Conservation (phyloP, 1,140 invertebrate genomes). For the Dysdera silvatica region DNA sequence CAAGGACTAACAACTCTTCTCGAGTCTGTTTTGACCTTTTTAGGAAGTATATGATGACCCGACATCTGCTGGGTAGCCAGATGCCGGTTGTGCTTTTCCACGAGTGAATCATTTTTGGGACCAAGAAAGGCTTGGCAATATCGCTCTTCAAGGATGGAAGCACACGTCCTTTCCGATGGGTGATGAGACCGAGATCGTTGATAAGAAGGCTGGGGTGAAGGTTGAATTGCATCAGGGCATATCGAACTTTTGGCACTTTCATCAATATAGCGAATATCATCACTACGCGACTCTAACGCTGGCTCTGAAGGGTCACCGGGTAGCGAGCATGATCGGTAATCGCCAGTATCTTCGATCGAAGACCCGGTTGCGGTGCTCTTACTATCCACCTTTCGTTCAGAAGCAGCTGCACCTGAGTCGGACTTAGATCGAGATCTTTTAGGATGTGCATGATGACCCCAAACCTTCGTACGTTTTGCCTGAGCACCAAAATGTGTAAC, state of each 20-base stretch:
- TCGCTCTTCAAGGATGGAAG: constrained; percentile 24
- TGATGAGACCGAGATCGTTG: constrained; percentile 11
- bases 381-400: constrained; percentile 1
- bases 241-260: constrained; percentile 30
- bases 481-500: constrained; percentile 22
- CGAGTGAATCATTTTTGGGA: constrained; percentile 25
- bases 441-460: background rate
- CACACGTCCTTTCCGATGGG: constrained; percentile 12
- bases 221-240: background rate
- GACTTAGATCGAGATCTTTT: constrained; percentile 6
- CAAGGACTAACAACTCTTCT: constrained; percentile 23
- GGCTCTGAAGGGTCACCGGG: constrained; percentile 2
- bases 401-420: background rate
- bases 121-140: constrained; percentile 26
- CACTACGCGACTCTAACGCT: constrained; percentile 6
- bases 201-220: background rate
- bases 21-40: constrained; percentile 18
- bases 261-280: constrained; percentile 31
- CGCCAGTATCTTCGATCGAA: background rate
- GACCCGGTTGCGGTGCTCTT: background rate
- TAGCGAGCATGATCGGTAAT: background rate
- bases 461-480: constrained; percentile 9
- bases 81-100: constrained; percentile 16
- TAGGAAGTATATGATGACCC: constrained; percentile 16
- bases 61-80: constrained; percentile 20